Evolutionary conservation across 2,888 invertebrate genomes (phyloP), one percentile per base, ranked within the genome.

Genomic region (Ormyrus pomaceus): DNA sequence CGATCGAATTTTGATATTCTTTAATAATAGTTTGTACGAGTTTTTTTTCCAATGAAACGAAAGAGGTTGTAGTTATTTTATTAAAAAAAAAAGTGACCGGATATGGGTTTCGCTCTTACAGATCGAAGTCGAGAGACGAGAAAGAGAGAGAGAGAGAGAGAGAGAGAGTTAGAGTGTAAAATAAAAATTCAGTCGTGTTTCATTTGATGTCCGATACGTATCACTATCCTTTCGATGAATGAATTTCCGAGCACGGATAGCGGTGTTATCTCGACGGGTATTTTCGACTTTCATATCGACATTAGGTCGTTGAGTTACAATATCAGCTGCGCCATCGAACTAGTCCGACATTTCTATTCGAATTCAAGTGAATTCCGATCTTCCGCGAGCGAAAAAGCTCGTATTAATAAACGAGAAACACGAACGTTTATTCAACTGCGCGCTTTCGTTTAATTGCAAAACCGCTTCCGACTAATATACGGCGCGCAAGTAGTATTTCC

Each of bases 281-380:
- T 80, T 80, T 79, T 79, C 46, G 46, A 74, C 58, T 65, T 70
- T 65, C 59, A 75, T 71, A 76, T 76, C 71, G 71, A 75, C 65
- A 75, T 80, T 75, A 76, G 71, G 8, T 59, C 34, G 19, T 56
- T 51, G 56, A 58, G 74, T 64, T 74, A 79, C 56, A 62, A 69
- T 73, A 74, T 79, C 61, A 46, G 45, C n/a, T 61, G 45, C 56
- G 11, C 10, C 48, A 48, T 50, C 53, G 19, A 50, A 58, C 0
- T 19, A 7, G 19, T 78, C 58, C n/a, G 50, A 69, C 51, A 5
- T 74, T 69, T 74, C 19, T 64, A 46, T 68, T 53, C 34, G 68
- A 61, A 68, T 50, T 62, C 65, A 66, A 13, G n/a, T 53, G 69
- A 75, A 56, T 53, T 13, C 0, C 65, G 45, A 45, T 13, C 19